These are phyloP conservation scores for Ethmia dodecea DNA, from an alignment of 2,888 invertebrate species.

Conservation along the genomic window DNA sequence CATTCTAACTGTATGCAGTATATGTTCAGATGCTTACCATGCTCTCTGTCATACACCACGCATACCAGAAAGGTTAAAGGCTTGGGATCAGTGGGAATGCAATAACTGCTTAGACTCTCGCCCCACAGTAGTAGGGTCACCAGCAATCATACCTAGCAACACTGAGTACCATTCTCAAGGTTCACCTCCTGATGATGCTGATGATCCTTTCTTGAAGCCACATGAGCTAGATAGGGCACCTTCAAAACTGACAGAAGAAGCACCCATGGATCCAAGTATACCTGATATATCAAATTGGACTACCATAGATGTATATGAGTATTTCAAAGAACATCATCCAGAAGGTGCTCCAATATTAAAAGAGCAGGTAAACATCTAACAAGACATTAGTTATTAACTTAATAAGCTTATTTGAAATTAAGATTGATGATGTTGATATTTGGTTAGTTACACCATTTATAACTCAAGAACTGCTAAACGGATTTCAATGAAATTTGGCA, in stretches of 20 bases:
- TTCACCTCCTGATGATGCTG: conserved; percentile 37
- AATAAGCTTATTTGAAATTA: too few species aligned
- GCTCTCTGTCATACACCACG: conserved; percentile 87
- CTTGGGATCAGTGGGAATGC: conserved; percentile 84
- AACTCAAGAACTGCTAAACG: too few species aligned
- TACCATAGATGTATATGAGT: conserved; percentile 88
- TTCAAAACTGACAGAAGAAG: conserved; percentile 55
- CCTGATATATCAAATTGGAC: conserved; percentile 91
- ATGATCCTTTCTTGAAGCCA: conserved; percentile 65
- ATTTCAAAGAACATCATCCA: conserved; percentile 86
- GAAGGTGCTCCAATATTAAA: conserved; percentile 88
- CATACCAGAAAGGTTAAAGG: conserved; percentile 75
- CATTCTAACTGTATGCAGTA: conserved; percentile 85
- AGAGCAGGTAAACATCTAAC: conserved; percentile 84
- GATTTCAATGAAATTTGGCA: too few species aligned
- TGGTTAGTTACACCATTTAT: too few species aligned
- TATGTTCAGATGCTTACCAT: conserved; percentile 92
- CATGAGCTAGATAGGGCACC: conserved; percentile 63
- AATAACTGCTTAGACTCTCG: conserved; percentile 78
- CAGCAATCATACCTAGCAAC: conserved; percentile 47
- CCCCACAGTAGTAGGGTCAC: conserved; percentile 52
- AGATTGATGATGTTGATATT: too few species aligned
- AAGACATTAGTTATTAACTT: too few species aligned
- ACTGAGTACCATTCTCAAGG: conserved; percentile 42
- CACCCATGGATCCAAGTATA: conserved; percentile 80